Conservation (phyloP, 1,140 invertebrate genomes). For the Platyura marginata region DNA sequence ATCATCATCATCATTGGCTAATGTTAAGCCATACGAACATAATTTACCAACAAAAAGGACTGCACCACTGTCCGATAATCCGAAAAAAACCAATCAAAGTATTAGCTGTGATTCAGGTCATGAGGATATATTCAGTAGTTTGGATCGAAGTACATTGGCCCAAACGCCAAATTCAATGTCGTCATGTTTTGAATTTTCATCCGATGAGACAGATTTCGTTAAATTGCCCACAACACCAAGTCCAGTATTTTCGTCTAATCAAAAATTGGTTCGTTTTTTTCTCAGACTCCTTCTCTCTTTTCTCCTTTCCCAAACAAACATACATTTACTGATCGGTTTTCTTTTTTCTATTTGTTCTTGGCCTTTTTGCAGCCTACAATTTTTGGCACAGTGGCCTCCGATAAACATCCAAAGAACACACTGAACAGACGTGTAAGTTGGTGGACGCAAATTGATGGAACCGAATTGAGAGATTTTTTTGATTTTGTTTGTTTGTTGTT, state of each 20-base stretch:
- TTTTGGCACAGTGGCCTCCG: constrained; percentile 40
- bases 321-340: too few species aligned
- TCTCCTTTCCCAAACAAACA: too few species aligned
- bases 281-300: too few species aligned
- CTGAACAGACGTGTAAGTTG: constrained; percentile 34
- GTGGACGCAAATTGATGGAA: background rate
- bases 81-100: constrained; percentile 7
- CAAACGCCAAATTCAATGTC: constrained; percentile 1
- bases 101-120: constrained; percentile 19
- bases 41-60: background rate
- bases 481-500: too few species aligned
- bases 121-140: constrained; percentile 18
- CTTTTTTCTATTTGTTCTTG: constrained; percentile 7
- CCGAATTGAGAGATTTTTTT: too few species aligned
- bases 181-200: constrained; percentile 2
- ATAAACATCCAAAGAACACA: constrained; percentile 34
- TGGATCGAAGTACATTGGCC: constrained; percentile 9
- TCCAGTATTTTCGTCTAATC: too few species aligned
- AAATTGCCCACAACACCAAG: too few species aligned
- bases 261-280: too few species aligned
- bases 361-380: constrained; percentile 38
- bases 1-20: background rate
- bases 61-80: constrained; percentile 4
- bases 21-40: too few species aligned
- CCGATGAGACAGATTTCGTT: constrained; percentile 3